Evolutionary conservation across 2,888 invertebrate species (phyloP).

Genomic region (Zeuzera pyrina): DNA sequence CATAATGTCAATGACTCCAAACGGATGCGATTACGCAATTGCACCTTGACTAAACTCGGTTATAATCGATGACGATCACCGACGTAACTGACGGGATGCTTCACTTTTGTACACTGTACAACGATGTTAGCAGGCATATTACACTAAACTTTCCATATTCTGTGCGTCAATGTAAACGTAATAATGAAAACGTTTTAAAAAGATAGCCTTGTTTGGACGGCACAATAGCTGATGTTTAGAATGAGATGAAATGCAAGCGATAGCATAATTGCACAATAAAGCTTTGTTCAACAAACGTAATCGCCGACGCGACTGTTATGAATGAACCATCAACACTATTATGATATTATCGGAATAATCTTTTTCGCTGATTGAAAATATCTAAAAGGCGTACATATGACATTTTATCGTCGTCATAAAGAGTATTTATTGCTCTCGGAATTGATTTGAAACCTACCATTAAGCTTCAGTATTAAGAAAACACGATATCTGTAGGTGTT

Average conservation of each 20-base stretch:
- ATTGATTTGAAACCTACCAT: conserved; percentile 19
- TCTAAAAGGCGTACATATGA: conserved; percentile 21
- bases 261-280: conserved; percentile 63
- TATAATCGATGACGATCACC: conserved; percentile 34
- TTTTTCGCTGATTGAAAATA: conserved; percentile 35
- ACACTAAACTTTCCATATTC: background rate
- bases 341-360: conserved; percentile 34
- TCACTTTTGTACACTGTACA: background rate
- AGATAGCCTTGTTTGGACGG: no score
- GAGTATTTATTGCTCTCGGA: conserved; percentile 31
- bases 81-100: conserved; percentile 31
- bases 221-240: conserved; percentile 30
- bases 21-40: conserved; percentile 57
- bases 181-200: no score
- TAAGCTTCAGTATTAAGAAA: conserved; percentile 14
- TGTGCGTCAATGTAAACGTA: conserved; percentile 19
- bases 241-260: conserved; percentile 57
- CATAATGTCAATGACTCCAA: conserved; percentile 65
- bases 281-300: conserved; percentile 52
- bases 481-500: conserved; percentile 12
- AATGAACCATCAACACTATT: conserved; percentile 48
- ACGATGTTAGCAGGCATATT: background rate
- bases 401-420: conserved; percentile 30
- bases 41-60: conserved; percentile 60
- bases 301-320: conserved; percentile 33